Percentiles rank a stretch among this genome's conserved stretches.
Conservation (phyloP, 2,888 invertebrate genomes). For the Ochropacha duplaris region DNA sequence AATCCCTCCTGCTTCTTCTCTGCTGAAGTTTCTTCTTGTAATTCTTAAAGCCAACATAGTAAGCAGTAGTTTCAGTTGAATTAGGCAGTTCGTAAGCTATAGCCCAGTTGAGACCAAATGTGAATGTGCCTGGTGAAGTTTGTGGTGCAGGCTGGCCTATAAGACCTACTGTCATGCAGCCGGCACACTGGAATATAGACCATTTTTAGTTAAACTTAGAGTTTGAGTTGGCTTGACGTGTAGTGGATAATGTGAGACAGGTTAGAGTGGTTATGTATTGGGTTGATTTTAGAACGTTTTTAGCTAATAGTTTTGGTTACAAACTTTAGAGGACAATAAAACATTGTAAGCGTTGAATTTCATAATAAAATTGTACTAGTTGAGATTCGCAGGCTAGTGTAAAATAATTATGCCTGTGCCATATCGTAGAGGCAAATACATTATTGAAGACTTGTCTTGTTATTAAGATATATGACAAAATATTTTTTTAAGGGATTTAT, state of each 20-base stretch:
- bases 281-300: too few relatives aligned
- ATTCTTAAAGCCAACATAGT: slow-evolving; percentile 50
- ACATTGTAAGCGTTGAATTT: too few relatives aligned
- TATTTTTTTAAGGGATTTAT: too few relatives aligned
- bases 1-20: slow-evolving; percentile 85
- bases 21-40: slow-evolving; percentile 70
- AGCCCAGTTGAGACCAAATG: slow-evolving; percentile 87
- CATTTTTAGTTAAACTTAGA: neutral
- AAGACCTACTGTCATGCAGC: slow-evolving; percentile 85
- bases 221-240: neutral
- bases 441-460: too few relatives aligned
- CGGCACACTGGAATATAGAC: slow-evolving; percentile 67
- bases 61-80: slow-evolving; percentile 68
- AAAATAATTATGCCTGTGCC: too few relatives aligned
- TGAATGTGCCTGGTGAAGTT: slow-evolving; percentile 79
- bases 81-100: slow-evolving; percentile 86
- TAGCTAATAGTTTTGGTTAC: too few relatives aligned
- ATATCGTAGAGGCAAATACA: too few relatives aligned
- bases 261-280: neutral
- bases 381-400: too few relatives aligned
- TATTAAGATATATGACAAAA: too few relatives aligned
- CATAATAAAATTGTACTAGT: too few relatives aligned
- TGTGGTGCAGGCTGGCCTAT: slow-evolving; percentile 80
- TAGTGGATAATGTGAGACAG: neutral
- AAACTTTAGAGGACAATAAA: too few relatives aligned